Evolutionary conservation across 2,797 vertebrate genomes (phyloP).

Genomic region (Chloroceryle inda): DNA sequence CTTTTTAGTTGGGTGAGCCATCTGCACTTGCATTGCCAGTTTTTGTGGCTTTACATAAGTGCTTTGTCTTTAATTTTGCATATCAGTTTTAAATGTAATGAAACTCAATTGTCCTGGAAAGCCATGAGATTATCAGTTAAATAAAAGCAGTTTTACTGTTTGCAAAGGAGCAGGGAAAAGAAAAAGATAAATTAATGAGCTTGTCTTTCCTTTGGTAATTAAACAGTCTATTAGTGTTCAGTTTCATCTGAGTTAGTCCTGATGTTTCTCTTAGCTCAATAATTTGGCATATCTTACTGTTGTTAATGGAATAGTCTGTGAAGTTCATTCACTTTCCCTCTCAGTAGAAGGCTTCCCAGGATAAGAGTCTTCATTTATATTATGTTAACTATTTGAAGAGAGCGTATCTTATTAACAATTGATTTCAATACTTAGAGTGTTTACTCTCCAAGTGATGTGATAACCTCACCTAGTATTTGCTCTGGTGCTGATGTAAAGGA

Average conservation of each 20-base stretch:
- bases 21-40: not conserved
- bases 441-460: not conserved
- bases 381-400: not conserved
- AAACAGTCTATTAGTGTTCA: not conserved
- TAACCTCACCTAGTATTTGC: not conserved
- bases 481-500: slow-evolving; percentile 1
- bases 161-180: not conserved
- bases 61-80: not conserved
- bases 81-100: not conserved
- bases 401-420: not conserved
- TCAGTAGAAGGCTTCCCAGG: not conserved
- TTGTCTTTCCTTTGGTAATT: not conserved
- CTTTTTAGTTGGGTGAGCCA: not conserved
- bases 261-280: not conserved
- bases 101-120: not conserved
- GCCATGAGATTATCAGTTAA: not conserved
- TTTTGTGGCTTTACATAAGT: not conserved
- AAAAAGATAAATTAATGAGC: not conserved
- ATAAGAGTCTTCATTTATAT: not conserved
- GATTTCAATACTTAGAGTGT: not conserved
- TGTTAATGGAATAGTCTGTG: not conserved
- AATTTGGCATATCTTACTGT: not conserved
- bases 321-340: not conserved
- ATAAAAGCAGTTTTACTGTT: not conserved
- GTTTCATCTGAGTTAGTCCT: not conserved